Evolutionary conservation across 2,797 vertebrate species (phyloP).

Genomic region (Poeciliopsis infans): DNA sequence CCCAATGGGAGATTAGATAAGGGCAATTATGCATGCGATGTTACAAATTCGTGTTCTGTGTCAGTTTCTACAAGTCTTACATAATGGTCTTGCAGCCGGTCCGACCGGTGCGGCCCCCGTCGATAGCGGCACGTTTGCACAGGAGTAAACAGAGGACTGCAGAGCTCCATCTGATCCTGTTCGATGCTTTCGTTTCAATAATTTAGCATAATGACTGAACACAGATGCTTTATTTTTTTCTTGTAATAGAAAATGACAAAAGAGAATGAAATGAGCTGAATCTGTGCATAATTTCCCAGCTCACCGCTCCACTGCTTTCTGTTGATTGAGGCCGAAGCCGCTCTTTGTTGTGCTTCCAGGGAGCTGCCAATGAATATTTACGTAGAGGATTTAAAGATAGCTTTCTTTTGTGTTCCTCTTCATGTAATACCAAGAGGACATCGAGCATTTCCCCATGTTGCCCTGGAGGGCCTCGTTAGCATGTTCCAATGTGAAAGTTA

Average conservation of each 20-base stretch:
- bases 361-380: constrained; percentile 38
- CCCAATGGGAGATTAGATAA: constrained; percentile 2
- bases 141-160: constrained; percentile 13
- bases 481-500: constrained; percentile 47
- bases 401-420: constrained; percentile 23
- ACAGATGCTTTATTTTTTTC: constrained; percentile 37
- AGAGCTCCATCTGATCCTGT: constrained; percentile 17
- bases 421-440: constrained; percentile 8
- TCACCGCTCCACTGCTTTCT: constrained; percentile 30
- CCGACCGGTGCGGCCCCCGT: constrained; percentile 18
- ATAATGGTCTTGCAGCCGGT: constrained; percentile 30
- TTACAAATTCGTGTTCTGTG: constrained; percentile 16
- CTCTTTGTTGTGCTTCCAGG: constrained; percentile 14
- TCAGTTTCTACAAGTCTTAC: constrained; percentile 24
- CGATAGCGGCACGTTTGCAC: constrained; percentile 26
- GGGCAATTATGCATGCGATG: constrained; percentile 5
- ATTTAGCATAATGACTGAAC: constrained; percentile 64
- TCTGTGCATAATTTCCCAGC: constrained; percentile 35
- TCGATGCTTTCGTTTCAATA: constrained; percentile 65
- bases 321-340: constrained; percentile 33
- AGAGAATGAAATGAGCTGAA: constrained; percentile 55
- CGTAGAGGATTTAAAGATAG: constrained; percentile 16
- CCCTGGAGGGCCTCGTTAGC: constrained; percentile 49
- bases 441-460: constrained; percentile 9
- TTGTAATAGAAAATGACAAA: constrained; percentile 62